These are phyloP conservation scores for Drosophila tani DNA, from an alignment of 1,140 invertebrate genomes.

Conservation along the genomic window DNA sequence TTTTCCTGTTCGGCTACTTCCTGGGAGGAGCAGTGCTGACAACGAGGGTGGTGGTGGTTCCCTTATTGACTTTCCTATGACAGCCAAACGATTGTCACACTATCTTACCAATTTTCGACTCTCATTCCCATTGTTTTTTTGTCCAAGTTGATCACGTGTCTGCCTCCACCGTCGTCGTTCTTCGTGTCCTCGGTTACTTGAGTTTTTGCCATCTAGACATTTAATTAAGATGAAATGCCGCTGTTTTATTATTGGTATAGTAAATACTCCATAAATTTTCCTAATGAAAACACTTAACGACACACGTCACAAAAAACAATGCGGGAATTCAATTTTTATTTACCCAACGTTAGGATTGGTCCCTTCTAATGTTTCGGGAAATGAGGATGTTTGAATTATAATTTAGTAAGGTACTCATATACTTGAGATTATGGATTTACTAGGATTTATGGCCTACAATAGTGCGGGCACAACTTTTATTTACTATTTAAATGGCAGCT, in stretches of 20 bases:
- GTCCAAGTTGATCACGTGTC: slow-evolving; percentile 59
- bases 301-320: slow-evolving; percentile 56
- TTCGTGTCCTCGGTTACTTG: slow-evolving; percentile 24
- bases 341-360: slow-evolving; percentile 20
- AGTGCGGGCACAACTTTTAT: slow-evolving; percentile 4
- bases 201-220: slow-evolving; percentile 30
- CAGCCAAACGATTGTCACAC: slow-evolving; percentile 50
- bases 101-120: slow-evolving; percentile 64
- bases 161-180: slow-evolving; percentile 26
- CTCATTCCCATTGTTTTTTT: slow-evolving; percentile 70
- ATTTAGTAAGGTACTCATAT: slow-evolving; percentile 18
- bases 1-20: slow-evolving; percentile 15
- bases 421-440: slow-evolving; percentile 5
- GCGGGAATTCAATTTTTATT: slow-evolving; percentile 50
- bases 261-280: slow-evolving; percentile 52
- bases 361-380: neutral
- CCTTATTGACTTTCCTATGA: slow-evolving; percentile 56
- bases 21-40: slow-evolving; percentile 7
- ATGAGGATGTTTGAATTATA: slow-evolving; percentile 17
- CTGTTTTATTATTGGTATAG: slow-evolving; percentile 50
- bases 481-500: neutral
- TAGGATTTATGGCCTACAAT: neutral
- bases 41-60: slow-evolving; percentile 26
- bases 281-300: slow-evolving; percentile 55
- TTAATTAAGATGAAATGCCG: slow-evolving; percentile 53